A percentile compares a stretch with the other conserved stretches of the same genome.
Conservation (phyloP, 1,140 invertebrate genomes). For the Panagrolaimus sp. region DNA sequence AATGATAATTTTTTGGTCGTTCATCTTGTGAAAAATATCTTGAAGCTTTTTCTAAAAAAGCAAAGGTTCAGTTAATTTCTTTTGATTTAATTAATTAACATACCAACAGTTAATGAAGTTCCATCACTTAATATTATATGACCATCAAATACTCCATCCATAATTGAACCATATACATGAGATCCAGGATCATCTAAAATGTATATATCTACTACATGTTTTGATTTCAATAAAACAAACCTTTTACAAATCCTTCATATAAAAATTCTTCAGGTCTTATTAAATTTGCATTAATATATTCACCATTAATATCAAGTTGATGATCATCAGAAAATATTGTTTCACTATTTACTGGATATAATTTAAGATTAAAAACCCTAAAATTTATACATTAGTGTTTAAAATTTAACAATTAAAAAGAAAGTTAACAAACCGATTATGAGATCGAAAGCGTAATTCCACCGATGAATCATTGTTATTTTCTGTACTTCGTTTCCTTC, state of each 20-base stretch:
- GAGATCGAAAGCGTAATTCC: constrained; percentile 73
- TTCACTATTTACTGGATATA: constrained; percentile 43
- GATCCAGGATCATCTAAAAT: constrained; percentile 74
- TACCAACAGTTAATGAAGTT: constrained; percentile 78
- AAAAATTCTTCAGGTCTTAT: constrained; percentile 65
- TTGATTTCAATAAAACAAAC: constrained; percentile 16
- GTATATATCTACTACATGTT: constrained; percentile 62
- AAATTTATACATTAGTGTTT: constrained; percentile 21
- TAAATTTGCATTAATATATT: constrained; percentile 23
- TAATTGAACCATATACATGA: constrained; percentile 82
- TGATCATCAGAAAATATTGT: constrained; percentile 51
- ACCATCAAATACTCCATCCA: constrained; percentile 88
- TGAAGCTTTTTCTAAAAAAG: constrained; percentile 81
- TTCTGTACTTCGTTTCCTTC: constrained; percentile 66
- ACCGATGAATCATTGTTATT: constrained; percentile 64
- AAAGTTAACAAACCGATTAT: constrained; percentile 64
- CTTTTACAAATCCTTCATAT: constrained; percentile 52
- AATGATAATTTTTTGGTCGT: constrained; percentile 70
- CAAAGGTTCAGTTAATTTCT: no score
- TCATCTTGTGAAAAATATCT: constrained; percentile 63
- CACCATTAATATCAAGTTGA: constrained; percentile 53
- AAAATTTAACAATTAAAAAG: neutral
- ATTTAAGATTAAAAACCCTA: constrained; percentile 52
- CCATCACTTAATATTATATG: constrained; percentile 74
- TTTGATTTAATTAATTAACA: no score